Conservation (phyloP, 2,797 vertebrate species). For the Moxostoma hubbsi region DNA sequence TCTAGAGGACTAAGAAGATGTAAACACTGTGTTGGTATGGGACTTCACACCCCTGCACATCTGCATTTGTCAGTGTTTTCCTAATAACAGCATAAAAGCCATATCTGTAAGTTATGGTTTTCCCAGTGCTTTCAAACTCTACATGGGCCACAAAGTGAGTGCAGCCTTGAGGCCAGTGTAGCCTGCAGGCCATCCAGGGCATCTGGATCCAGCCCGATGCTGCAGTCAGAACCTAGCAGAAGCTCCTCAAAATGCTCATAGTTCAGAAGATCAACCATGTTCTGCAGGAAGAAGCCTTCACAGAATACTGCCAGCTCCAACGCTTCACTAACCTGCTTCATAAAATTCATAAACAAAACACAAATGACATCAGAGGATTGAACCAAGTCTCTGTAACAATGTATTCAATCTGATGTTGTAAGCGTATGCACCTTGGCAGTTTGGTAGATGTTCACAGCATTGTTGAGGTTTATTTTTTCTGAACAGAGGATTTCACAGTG, state of each 20-base stretch:
- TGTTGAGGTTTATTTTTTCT: conserved; percentile 81
- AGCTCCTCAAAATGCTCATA: conserved; percentile 86
- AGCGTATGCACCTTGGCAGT: conserved; percentile 81
- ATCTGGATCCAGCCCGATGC: conserved; percentile 54
- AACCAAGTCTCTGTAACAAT: not conserved
- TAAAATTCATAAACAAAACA: conserved; percentile 29
- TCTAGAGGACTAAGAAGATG: not conserved
- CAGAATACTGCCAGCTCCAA: conserved; percentile 84
- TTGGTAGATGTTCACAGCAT: conserved; percentile 83
- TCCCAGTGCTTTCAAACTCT: conserved; percentile 5
- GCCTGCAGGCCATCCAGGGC: conserved; percentile 80
- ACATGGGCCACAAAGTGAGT: conserved; percentile 68
- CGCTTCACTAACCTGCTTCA: conserved; percentile 80
- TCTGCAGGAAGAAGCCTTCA: conserved; percentile 91
- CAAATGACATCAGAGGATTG: not conserved
- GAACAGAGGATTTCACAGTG: conserved; percentile 88
- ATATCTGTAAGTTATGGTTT: not conserved
- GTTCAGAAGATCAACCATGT: conserved; percentile 86
- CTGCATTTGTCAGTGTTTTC: not conserved
- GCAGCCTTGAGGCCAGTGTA: conserved; percentile 80
- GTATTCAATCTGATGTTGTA: not conserved
- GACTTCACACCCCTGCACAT: not conserved
- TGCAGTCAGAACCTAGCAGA: conserved; percentile 79
- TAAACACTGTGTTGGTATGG: not conserved
- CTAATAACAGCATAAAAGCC: not conserved